phyloP scores from a whole-genome alignment of 2,113 vertebrate species.

The Tupaia chinensis region DNA sequence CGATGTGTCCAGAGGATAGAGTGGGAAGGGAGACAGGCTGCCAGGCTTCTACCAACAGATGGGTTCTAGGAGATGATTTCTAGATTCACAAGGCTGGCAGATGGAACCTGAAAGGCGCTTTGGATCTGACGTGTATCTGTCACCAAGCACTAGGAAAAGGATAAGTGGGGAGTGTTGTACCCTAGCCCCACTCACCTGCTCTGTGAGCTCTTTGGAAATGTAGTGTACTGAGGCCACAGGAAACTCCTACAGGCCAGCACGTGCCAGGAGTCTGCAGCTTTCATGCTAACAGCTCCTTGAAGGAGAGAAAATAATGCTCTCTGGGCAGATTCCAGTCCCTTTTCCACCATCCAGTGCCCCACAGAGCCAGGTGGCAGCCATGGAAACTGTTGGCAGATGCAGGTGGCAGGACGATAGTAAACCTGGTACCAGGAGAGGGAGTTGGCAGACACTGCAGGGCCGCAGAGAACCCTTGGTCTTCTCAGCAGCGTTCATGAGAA shows the following conservation, averaged over 20 bases:
- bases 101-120: not conserved
- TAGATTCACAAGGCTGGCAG: not conserved
- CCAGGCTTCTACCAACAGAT: not conserved
- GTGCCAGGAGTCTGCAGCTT: not conserved
- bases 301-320: not conserved
- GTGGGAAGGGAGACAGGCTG: not conserved
- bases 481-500: not conserved
- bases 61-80: not conserved
- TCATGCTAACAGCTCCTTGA: not conserved
- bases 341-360: rapidly evolving
- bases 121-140: not conserved
- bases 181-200: not conserved
- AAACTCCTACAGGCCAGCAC: not conserved
- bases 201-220: not conserved
- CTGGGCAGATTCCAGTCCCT: not conserved
- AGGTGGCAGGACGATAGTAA: not conserved
- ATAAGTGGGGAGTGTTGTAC: too few species aligned
- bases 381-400: not conserved
- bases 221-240: not conserved
- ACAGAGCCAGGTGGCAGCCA: not conserved
- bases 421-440: not conserved
- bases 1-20: not conserved
- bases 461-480: not conserved
- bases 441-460: not conserved
- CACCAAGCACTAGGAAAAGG: not conserved